phyloP scores from a whole-genome alignment of 2,888 invertebrate species.

The Standfussiana lucernea region DNA sequence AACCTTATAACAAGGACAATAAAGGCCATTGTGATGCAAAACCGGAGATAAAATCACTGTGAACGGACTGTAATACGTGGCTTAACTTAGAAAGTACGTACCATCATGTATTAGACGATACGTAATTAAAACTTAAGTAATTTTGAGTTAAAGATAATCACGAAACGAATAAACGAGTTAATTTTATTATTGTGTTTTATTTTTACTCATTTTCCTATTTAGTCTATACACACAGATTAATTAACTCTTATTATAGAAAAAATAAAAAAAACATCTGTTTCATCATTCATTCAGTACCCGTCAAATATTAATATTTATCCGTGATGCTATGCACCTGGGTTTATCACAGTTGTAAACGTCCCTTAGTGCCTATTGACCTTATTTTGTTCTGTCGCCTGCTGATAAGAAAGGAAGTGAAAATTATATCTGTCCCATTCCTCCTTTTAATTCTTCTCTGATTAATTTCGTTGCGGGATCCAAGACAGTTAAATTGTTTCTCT shows the following conservation, averaged over 20 bases:
- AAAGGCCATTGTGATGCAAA: not conserved
- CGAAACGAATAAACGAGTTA: constrained; percentile 77
- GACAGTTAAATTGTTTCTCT: not conserved
- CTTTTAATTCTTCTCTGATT: not conserved
- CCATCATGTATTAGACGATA: constrained; percentile 79
- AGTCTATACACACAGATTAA: too few relatives aligned
- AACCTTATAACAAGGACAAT: not conserved
- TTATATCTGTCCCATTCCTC: not conserved
- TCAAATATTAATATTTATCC: too few relatives aligned
- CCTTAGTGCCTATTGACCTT: too few relatives aligned
- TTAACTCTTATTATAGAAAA: too few relatives aligned
- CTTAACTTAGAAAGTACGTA: constrained; percentile 69
- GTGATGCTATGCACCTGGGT: too few relatives aligned
- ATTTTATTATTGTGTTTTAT: constrained; percentile 64
- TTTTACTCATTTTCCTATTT: too few relatives aligned
- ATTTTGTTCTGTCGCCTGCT: not conserved
- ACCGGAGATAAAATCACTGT: constrained; percentile 1
- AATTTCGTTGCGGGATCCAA: not conserved
- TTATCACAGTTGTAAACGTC: too few relatives aligned
- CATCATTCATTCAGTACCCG: too few relatives aligned
- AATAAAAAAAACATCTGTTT: too few relatives aligned
- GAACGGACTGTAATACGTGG: constrained; percentile 45
- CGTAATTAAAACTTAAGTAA: constrained; percentile 77
- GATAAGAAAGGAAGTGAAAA: not conserved
- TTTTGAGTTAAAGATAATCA: constrained; percentile 68